Evolutionary conservation across 2,888 invertebrate species (phyloP), one percentile per base, ranked within the genome.

Genomic region (Acronicta alni): DNA sequence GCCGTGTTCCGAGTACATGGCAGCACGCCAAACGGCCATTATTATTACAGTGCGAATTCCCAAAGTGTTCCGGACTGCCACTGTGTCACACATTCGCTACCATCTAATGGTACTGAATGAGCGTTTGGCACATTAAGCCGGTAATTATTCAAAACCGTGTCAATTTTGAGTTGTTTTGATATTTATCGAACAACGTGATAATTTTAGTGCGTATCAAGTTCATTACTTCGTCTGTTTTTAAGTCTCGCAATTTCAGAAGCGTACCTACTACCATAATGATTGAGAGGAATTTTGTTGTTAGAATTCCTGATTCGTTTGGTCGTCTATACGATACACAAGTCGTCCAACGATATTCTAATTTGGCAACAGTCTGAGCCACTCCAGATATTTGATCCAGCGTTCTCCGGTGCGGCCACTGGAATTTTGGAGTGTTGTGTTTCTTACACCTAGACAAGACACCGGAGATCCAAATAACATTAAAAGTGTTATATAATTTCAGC

Each of bases 11-110:
- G 67, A 70, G 60, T 55, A 61, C 57, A 72, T 80, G 80, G 80
- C 76, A 63, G 39, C 41, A 32, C 55, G 80, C 80, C 80, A 80
- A 75, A 67, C 60, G 58, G 23, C 61, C 67, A 73, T 63, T 62
- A 76, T 67, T 75, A 77, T 62, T 62, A 70, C 67, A 48, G 73
- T 69, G 68, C 68, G 54, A 75, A 77, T 78, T 77, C 68, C 64
- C 70, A 15, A 32, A 62, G 63, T 52, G 57, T 75, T 66, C 60
- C 57, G 62, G 60, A 66, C 62, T 52, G 42, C 58, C 69, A 67
- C 58, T 56, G 63, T 72, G 80, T 72, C 80, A 75, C 60, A 52
- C 48, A 46, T 44, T 44, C 59, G 51, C 38, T 59, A 37, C 46
- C 52, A 23, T 26, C 47, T 57, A 64, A 64, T 71, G 43, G 38